Percentiles rank a stretch among this genome's conserved stretches.
phyloP scores from a whole-genome alignment of 2,888 invertebrate genomes.

The Lasioglossum leucozonium region DNA sequence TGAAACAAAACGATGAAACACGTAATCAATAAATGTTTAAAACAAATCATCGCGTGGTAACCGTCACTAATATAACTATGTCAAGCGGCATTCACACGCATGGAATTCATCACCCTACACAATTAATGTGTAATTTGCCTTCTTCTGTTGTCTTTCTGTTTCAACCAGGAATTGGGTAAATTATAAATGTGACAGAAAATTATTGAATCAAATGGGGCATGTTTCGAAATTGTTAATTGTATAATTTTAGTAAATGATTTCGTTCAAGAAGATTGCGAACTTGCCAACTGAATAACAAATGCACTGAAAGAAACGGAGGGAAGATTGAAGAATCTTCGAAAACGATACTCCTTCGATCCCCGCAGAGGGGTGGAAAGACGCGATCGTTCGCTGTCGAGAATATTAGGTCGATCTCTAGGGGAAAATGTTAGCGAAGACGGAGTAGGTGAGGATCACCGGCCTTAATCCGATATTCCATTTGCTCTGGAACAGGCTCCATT shows the following conservation, averaged over 20 bases:
- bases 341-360: background rate
- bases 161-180: too few species aligned
- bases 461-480: conserved; percentile 24
- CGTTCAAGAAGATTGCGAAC: background rate
- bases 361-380: background rate
- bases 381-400: conserved; percentile 4
- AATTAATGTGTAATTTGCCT: too few species aligned
- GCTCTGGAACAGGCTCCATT: background rate
- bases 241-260: background rate
- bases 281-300: background rate
- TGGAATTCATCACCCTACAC: too few species aligned
- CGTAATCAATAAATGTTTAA: too few species aligned
- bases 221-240: too few species aligned
- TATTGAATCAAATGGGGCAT: too few species aligned
- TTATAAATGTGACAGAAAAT: too few species aligned
- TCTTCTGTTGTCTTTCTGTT: too few species aligned
- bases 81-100: too few species aligned
- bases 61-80: too few species aligned
- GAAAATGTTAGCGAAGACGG: conserved; percentile 4
- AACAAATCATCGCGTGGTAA: too few species aligned
- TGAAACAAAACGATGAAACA: too few species aligned
- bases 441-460: conserved; percentile 15
- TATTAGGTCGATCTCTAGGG: conserved; percentile 18
- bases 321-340: background rate
- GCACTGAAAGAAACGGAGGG: background rate